These are phyloP conservation scores for Diabrotica undecimpunctata DNA, from an alignment of 1,140 invertebrate genomes.

Conservation along the genomic window DNA sequence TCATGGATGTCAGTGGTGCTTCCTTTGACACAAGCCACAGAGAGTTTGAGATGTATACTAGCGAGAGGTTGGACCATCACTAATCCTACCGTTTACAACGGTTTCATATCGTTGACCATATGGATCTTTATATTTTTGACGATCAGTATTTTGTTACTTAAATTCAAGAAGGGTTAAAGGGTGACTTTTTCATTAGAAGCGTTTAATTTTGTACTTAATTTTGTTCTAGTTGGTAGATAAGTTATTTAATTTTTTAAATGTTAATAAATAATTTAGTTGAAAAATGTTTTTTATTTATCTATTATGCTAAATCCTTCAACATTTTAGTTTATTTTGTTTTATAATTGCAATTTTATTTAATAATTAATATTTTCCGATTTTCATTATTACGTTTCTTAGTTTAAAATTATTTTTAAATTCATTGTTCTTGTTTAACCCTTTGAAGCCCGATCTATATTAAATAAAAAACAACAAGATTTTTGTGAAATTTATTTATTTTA, in stretches of 20 bases:
- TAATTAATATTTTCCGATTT: too few species aligned
- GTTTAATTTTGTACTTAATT: not conserved
- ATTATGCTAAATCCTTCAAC: too few species aligned
- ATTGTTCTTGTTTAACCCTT: too few species aligned
- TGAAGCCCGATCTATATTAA: too few species aligned
- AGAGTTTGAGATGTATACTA: slow-evolving; percentile 81
- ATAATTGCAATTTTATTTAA: too few species aligned
- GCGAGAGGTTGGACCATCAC: slow-evolving; percentile 82
- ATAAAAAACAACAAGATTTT: too few species aligned
- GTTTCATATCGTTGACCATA: slow-evolving; percentile 75
- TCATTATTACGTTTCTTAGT: too few species aligned
- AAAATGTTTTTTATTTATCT: not conserved
- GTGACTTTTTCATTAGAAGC: not conserved
- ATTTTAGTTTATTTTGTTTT: too few species aligned
- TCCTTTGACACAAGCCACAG: slow-evolving; percentile 90
- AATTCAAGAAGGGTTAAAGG: slow-evolving; percentile 70
- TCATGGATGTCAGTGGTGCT: slow-evolving; percentile 75
- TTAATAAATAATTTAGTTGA: not conserved
- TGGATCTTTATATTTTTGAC: slow-evolving; percentile 85
- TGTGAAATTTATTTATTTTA: too few species aligned
- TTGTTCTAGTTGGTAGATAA: slow-evolving; percentile 14
- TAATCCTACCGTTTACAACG: slow-evolving; percentile 75
- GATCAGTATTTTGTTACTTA: slow-evolving; percentile 72
- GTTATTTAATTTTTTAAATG: slow-evolving; percentile 10
- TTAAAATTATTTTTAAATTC: too few species aligned